A percentile compares a stretch with the other conserved stretches of the same genome.
phyloP scores from a whole-genome alignment of 2,888 invertebrate genomes.

The Rotaria magnacalcarata region DNA sequence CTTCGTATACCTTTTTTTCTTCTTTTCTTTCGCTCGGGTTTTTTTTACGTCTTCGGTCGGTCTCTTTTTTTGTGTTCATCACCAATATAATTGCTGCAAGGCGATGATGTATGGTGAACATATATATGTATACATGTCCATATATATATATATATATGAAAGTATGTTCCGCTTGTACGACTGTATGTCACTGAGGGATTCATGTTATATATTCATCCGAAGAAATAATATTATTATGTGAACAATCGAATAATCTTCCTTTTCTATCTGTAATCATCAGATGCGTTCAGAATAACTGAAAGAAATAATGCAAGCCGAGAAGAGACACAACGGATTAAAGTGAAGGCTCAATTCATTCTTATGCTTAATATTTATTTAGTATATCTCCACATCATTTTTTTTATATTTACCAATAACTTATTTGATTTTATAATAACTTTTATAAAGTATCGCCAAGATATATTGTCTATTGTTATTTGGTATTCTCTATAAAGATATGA shows the following conservation, averaged over 20 bases:
- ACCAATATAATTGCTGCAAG: neutral
- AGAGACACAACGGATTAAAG: neutral
- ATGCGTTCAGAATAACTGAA: neutral
- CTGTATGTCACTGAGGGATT: neutral
- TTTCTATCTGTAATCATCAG: neutral
- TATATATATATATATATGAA: neutral
- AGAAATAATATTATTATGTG: neutral
- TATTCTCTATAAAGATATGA: neutral
- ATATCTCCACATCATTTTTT: neutral
- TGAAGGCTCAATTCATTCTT: neutral
- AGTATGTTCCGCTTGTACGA: neutral
- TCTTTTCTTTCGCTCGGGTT: neutral
- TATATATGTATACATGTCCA: neutral
- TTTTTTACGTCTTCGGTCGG: neutral
- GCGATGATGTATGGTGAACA: neutral
- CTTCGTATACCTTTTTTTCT: neutral
- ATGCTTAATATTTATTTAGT: neutral
- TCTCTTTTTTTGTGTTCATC: neutral
- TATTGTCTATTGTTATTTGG: neutral
- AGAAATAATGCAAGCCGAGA: neutral
- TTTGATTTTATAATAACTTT: neutral
- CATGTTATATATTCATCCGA: neutral
- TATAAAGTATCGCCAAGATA: neutral
- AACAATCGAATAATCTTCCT: neutral
- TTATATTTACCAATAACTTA: neutral